Conservation (phyloP, 2,797 vertebrate species). For the Otus scops region DNA sequence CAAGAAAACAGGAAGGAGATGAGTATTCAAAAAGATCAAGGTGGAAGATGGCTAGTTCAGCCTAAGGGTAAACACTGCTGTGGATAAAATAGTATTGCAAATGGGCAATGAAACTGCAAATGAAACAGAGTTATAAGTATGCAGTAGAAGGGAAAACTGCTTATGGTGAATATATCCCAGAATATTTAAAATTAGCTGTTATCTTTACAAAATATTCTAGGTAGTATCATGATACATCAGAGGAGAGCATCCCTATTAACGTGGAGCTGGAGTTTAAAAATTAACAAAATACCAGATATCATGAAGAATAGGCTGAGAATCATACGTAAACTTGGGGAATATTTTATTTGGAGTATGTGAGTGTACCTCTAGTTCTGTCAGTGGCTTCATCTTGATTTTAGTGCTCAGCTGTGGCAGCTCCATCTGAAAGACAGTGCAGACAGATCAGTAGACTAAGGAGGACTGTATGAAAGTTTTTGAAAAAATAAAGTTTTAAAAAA, state of each 20-base stretch:
- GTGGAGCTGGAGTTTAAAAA: neutral
- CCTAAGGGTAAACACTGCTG: neutral
- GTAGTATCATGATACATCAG: neutral
- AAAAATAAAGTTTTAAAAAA: neutral
- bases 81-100: neutral
- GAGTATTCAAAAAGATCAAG: neutral
- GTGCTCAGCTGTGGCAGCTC: neutral
- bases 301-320: neutral
- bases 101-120: neutral
- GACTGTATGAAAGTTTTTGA: neutral
- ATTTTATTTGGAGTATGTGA: neutral
- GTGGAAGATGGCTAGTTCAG: neutral
- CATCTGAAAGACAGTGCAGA: rapidly evolving
- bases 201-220: neutral
- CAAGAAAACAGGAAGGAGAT: neutral
- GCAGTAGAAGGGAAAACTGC: neutral
- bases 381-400: neutral
- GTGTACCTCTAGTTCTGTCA: rapidly evolving
- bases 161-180: neutral
- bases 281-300: neutral
- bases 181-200: neutral
- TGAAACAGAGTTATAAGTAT: neutral
- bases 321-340: rapidly evolving
- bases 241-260: neutral
- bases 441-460: neutral